phyloP scores from a whole-genome alignment of 2,113 vertebrate genomes.

The Lates calcarifer region DNA sequence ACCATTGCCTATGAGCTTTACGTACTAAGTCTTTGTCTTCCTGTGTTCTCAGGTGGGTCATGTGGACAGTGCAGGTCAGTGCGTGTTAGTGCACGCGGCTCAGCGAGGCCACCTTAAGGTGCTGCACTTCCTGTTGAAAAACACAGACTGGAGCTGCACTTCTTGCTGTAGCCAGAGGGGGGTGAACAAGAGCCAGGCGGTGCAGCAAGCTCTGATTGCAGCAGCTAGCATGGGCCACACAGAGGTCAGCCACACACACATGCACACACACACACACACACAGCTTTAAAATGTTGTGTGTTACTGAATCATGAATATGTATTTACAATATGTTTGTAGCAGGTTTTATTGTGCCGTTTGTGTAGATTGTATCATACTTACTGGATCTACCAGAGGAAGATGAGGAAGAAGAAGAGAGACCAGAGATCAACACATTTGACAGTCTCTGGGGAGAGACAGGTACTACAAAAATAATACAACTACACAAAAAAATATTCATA shows the following conservation, averaged over 20 bases:
- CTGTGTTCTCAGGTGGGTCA: slow-evolving; percentile 88
- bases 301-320: not conserved
- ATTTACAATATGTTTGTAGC: not conserved
- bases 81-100: slow-evolving; percentile 92
- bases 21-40: not conserved
- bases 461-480: slow-evolving; percentile 66
- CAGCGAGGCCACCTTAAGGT: slow-evolving; percentile 93
- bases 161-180: slow-evolving; percentile 90
- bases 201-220: slow-evolving; percentile 94
- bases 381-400: slow-evolving; percentile 96
- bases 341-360: slow-evolving; percentile 16
- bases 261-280: slow-evolving; percentile 18
- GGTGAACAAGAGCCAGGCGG: slow-evolving; percentile 92
- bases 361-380: slow-evolving; percentile 93
- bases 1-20: not conserved
- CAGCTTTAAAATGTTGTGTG: not conserved
- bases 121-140: slow-evolving; percentile 77
- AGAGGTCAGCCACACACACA: slow-evolving; percentile 83
- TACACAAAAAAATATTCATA: not conserved
- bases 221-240: slow-evolving; percentile 95
- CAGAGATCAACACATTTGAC: slow-evolving; percentile 95
- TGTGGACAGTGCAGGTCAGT: slow-evolving; percentile 93
- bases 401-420: slow-evolving; percentile 92
- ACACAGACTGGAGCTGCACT: slow-evolving; percentile 80
- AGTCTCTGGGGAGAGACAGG: slow-evolving; percentile 98